Conservation (phyloP, 2,113 vertebrate species). For the Malurus alboscapulatus region DNA sequence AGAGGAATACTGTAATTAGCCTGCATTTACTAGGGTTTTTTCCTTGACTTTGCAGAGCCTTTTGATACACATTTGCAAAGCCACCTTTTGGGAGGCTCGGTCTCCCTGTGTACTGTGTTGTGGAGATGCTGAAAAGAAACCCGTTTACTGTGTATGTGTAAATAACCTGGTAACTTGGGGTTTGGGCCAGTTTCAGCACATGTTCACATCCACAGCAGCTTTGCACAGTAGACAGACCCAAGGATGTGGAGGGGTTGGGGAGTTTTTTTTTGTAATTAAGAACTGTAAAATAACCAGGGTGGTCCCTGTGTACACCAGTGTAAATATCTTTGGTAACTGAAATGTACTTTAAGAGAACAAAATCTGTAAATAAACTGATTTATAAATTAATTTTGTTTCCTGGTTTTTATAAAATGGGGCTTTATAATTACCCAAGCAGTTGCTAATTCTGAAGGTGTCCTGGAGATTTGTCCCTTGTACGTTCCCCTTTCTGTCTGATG, state of each 20-base stretch:
- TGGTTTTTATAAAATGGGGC: not conserved
- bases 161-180: slow-evolving; percentile 75
- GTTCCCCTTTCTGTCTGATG: not conserved
- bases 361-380: slow-evolving; percentile 97
- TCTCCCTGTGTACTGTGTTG: slow-evolving; percentile 70
- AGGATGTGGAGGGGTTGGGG: slow-evolving; percentile 55
- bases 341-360: slow-evolving; percentile 86
- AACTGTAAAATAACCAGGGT: slow-evolving; percentile 83
- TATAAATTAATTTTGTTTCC: slow-evolving; percentile 75
- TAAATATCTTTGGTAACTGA: slow-evolving; percentile 93
- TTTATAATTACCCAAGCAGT: not conserved
- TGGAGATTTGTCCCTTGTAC: not conserved
- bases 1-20: slow-evolving; percentile 78
- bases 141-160: slow-evolving; percentile 83
- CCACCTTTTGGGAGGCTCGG: slow-evolving; percentile 44
- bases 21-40: slow-evolving; percentile 69
- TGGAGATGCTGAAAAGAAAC: slow-evolving; percentile 76
- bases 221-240: slow-evolving; percentile 66
- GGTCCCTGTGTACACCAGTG: slow-evolving; percentile 85
- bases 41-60: slow-evolving; percentile 74
- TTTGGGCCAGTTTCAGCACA: slow-evolving; percentile 68
- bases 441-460: slow-evolving; percentile 16
- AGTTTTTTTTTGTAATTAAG: slow-evolving; percentile 74
- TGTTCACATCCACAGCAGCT: slow-evolving; percentile 69
- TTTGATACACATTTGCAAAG: slow-evolving; percentile 74